A percentile compares a stretch with the other conserved stretches of the same genome.
These are phyloP conservation scores for Macrostomum cliftonense DNA, from an alignment of 2,888 invertebrate genomes.

Conservation along the genomic window DNA sequence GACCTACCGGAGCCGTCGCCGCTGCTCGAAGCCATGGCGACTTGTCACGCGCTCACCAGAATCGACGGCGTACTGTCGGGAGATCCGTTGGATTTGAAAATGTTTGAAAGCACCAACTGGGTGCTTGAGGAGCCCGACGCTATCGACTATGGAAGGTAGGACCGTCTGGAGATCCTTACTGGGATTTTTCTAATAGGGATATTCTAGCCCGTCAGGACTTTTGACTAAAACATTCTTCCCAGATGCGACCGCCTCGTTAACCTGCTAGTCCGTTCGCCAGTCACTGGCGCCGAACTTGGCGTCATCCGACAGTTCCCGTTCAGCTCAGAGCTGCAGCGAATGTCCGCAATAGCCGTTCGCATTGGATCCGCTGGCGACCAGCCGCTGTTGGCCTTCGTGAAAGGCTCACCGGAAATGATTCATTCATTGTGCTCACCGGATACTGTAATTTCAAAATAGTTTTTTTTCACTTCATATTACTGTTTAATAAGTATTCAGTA, in stretches of 20 bases:
- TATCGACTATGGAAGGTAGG: constrained; percentile 14
- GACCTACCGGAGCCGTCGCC: constrained; percentile 19
- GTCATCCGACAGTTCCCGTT: constrained; percentile 63
- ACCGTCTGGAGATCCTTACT: too few relatives aligned
- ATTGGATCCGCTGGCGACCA: constrained; percentile 51
- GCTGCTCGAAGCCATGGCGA: constrained; percentile 34
- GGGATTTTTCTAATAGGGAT: too few relatives aligned
- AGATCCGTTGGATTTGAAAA: constrained; percentile 40
- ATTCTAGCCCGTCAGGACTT: too few relatives aligned
- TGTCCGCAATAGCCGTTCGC: constrained; percentile 64
- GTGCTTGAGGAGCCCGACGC: constrained; percentile 19
- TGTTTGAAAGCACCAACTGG: constrained; percentile 40
- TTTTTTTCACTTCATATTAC: too few relatives aligned
- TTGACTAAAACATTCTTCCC: too few relatives aligned
- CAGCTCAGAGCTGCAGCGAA: constrained; percentile 60
- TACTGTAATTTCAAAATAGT: constrained; percentile 34
- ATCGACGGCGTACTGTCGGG: constrained; percentile 36
- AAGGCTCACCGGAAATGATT: constrained; percentile 80
- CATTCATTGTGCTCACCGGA: constrained; percentile 53
- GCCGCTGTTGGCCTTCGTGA: constrained; percentile 46
- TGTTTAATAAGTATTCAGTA: too few relatives aligned
- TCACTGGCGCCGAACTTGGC: constrained; percentile 45
- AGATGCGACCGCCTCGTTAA: neutral
- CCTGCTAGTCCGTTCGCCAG: neutral
- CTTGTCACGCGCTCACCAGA: constrained; percentile 40